Percentiles rank a stretch among this genome's conserved stretches.
Evolutionary conservation across 2,113 vertebrate species (phyloP).

Genomic region (Pitta sordida): DNA sequence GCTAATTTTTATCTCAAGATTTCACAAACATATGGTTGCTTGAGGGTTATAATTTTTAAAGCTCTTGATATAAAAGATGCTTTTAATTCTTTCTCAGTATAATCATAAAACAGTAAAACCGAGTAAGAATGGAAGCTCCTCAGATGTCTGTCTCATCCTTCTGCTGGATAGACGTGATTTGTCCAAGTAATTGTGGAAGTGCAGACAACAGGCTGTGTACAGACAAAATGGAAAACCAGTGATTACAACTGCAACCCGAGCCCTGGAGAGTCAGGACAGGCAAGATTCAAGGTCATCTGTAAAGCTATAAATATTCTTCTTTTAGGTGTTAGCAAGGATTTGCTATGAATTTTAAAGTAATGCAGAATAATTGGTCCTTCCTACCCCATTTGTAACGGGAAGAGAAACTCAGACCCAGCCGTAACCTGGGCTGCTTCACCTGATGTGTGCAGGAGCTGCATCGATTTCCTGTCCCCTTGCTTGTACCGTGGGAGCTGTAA

Average conservation of each 20-base stretch:
- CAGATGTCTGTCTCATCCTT: not conserved
- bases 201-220: not conserved
- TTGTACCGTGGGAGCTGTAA: not conserved
- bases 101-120: not conserved
- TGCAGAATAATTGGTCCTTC: not conserved
- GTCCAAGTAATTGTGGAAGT: not conserved
- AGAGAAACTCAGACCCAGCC: not conserved
- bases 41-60: not conserved
- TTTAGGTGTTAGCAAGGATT: not conserved
- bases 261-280: not conserved
- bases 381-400: not conserved
- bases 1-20: not conserved
- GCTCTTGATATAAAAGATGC: not conserved
- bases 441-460: not conserved
- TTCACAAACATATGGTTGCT: not conserved
- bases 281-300: not conserved
- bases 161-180: not conserved
- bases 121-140: not conserved
- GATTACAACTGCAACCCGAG: not conserved
- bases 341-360: not conserved
- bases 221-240: not conserved
- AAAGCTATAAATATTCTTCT: not conserved
- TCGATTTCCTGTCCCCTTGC: not conserved
- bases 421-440: not conserved
- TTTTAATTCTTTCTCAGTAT: slow-evolving; percentile 1